phyloP scores from a whole-genome alignment of 2,113 vertebrate genomes.

The Tragulus kanchil region DNA sequence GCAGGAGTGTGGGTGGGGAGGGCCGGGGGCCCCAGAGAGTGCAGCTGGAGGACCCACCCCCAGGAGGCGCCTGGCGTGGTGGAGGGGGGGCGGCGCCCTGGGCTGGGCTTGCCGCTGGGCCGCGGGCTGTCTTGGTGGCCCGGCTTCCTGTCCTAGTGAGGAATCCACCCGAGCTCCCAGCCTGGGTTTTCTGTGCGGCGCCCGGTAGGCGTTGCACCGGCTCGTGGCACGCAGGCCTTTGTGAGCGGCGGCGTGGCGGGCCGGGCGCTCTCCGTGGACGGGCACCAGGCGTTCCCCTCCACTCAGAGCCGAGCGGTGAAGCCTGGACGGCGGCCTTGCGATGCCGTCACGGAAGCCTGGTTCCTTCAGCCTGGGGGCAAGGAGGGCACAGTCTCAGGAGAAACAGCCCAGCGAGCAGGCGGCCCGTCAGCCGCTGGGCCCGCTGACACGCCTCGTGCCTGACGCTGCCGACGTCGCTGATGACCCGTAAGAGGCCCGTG shows the following conservation, averaged over 20 bases:
- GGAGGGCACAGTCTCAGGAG: not conserved
- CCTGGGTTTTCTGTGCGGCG: fast-evolving
- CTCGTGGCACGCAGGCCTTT: fast-evolving
- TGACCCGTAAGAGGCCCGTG: fast-evolving
- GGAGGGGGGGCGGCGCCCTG: fast-evolving
- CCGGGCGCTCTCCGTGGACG: not conserved
- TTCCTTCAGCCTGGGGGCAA: fast-evolving
- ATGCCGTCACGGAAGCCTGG: not conserved
- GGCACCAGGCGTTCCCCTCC: not conserved
- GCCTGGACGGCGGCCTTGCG: not conserved
- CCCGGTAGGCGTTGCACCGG: not conserved
- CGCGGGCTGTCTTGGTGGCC: fast-evolving
- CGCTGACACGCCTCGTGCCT: not conserved
- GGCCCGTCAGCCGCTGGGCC: not conserved
- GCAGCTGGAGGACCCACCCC: not conserved
- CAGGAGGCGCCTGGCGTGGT: not conserved
- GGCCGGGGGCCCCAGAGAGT: not conserved
- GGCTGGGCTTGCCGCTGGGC: not conserved
- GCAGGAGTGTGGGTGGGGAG: fast-evolving
- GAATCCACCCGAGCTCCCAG: not conserved
- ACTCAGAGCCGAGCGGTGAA: too few relatives aligned
- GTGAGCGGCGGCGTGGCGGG: not conserved
- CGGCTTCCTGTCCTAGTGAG: not conserved
- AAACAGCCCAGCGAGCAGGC: not conserved
- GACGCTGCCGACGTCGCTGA: not conserved